phyloP scores from a whole-genome alignment of 92 coral and sea anemone genomes.

The Zoanthus sansibaricus region DNA sequence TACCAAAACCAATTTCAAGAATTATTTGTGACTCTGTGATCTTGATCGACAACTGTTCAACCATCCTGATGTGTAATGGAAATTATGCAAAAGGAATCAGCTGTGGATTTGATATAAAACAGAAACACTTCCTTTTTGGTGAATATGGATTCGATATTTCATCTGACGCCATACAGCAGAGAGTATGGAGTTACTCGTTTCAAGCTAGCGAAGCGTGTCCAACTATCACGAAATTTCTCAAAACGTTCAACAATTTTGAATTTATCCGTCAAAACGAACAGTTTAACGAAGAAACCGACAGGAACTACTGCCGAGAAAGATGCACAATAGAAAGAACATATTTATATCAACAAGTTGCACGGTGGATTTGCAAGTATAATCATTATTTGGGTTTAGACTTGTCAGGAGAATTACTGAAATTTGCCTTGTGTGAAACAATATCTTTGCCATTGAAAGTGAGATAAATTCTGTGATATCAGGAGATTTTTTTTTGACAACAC shows the following conservation, averaged over 20 bases:
- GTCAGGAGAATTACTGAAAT: background rate
- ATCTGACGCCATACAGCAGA: background rate
- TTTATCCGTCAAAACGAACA: background rate
- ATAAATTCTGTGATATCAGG: background rate
- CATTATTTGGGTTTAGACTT: constrained; percentile 17
- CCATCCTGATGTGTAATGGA: constrained; percentile 24
- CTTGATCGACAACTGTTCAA: constrained; percentile 14
- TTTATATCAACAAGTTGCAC: constrained; percentile 37
- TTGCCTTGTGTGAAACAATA: background rate
- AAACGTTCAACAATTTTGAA: background rate
- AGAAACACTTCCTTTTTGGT: constrained; percentile 34
- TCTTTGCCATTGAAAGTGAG: constrained; percentile 28
- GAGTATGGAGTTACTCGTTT: constrained; percentile 20
- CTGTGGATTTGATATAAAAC: constrained; percentile 32
- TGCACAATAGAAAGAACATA: constrained; percentile 10
- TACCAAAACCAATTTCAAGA: constrained; percentile 36
- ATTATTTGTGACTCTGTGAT: constrained; percentile 31
- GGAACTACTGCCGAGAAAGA: constrained; percentile 7
- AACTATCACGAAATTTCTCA: constrained; percentile 11
- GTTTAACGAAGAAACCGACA: background rate
- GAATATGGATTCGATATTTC: constrained; percentile 17
- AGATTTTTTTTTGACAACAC: too few species aligned
- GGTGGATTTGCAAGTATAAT: constrained; percentile 46
- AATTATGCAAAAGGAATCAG: constrained; percentile 27
- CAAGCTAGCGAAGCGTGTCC: constrained; percentile 23